These are phyloP conservation scores for Cynopterus brachyotis DNA, from an alignment of 2,113 vertebrate species.

Conservation along the genomic window DNA sequence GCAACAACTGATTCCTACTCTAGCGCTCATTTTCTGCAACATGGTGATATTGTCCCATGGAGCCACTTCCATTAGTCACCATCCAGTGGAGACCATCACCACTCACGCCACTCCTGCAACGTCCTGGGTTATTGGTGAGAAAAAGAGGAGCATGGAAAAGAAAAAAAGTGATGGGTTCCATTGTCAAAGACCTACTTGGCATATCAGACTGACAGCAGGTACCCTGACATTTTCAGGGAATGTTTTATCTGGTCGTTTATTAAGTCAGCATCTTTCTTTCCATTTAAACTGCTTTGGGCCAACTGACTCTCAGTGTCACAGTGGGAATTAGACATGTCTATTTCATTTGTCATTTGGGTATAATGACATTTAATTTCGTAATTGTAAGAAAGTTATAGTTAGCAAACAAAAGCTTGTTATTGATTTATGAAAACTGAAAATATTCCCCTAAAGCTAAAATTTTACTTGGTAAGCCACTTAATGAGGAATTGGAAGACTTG, in stretches of 20 bases:
- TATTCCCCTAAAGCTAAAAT: not conserved
- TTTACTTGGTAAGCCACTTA: not conserved
- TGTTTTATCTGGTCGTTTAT: not conserved
- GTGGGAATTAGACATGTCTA: not conserved
- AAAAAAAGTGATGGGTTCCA: not conserved
- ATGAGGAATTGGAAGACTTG: not conserved
- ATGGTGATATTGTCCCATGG: not conserved
- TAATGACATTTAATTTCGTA: not conserved
- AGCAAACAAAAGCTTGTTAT: not conserved
- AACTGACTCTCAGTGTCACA: not conserved
- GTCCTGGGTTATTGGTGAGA: not conserved
- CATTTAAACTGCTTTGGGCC: not conserved
- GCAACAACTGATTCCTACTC: not conserved
- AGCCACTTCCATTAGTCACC: not conserved
- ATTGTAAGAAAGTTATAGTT: not conserved
- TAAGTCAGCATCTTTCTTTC: not conserved
- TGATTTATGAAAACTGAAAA: slow-evolving; percentile 23
- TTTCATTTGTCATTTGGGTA: not conserved
- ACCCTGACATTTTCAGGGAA: not conserved
- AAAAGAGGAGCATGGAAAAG: not conserved
- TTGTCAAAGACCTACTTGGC: not conserved
- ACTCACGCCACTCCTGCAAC: fast-evolving
- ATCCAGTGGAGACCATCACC: too few species aligned
- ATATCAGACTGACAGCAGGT: not conserved
- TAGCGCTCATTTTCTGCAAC: not conserved